Percentiles rank a stretch among this genome's conserved stretches.
Conservation (phyloP, 2,113 vertebrate genomes). For the Cricetomys ansorgei region DNA sequence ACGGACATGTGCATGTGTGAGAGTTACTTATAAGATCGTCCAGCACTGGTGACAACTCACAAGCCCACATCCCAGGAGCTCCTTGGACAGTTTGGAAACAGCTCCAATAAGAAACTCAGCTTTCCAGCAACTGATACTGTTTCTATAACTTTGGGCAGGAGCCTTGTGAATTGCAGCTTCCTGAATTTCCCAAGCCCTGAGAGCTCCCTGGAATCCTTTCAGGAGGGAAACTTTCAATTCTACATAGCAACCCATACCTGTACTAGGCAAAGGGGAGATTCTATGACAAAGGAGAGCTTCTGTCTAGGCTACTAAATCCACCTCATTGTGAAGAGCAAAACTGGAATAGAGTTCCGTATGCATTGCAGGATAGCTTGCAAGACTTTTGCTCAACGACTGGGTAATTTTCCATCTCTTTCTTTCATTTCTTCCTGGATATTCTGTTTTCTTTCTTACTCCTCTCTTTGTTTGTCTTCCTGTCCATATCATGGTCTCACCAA, state of each 20-base stretch:
- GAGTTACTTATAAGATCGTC: neutral
- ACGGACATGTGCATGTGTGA: neutral
- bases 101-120: neutral
- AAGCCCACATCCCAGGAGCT: neutral
- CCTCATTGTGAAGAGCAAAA: neutral
- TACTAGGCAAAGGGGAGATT: neutral
- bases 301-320: neutral
- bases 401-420: neutral
- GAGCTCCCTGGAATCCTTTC: neutral
- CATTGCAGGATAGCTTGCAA: neutral
- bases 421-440: neutral
- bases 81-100: neutral
- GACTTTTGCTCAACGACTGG: neutral
- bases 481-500: neutral
- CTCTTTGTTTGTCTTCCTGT: neutral
- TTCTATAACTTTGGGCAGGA: neutral
- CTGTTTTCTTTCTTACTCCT: neutral
- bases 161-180: neutral
- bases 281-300: neutral
- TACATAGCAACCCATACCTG: neutral
- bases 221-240: neutral
- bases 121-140: neutral
- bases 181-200: neutral
- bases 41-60: neutral
- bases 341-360: neutral